These are phyloP conservation scores for Acromyrmex heyeri DNA, from an alignment of 1,140 invertebrate genomes.

Conservation along the genomic window DNA sequence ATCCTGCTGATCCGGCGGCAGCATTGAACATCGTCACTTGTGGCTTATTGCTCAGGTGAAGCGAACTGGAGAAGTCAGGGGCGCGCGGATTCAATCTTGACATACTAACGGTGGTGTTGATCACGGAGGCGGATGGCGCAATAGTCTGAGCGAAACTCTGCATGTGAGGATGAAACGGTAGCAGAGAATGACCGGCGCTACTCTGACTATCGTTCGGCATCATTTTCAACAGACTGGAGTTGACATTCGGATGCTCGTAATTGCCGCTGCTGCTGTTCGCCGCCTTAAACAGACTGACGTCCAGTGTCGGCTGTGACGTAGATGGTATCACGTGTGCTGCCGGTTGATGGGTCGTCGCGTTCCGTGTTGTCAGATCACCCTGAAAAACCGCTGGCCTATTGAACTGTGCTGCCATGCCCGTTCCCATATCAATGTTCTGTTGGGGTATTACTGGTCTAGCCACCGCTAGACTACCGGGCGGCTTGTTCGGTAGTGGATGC, in stretches of 20 bases:
- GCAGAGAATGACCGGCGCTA: slow-evolving; percentile 76
- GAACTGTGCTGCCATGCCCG: slow-evolving; percentile 77
- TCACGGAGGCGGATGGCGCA: slow-evolving; percentile 79
- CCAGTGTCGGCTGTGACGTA: slow-evolving; percentile 77
- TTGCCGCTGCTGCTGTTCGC: slow-evolving; percentile 74
- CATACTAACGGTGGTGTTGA: slow-evolving; percentile 87
- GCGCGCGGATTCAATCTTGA: slow-evolving; percentile 95
- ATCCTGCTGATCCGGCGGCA: slow-evolving; percentile 50
- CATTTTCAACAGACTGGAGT: slow-evolving; percentile 85
- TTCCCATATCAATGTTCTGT: slow-evolving; percentile 79
- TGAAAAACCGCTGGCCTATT: slow-evolving; percentile 80
- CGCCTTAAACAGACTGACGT: slow-evolving; percentile 77
- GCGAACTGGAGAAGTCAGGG: slow-evolving; percentile 91
- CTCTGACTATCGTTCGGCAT: slow-evolving; percentile 82
- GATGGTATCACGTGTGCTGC: slow-evolving; percentile 76
- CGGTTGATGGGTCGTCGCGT: slow-evolving; percentile 70
- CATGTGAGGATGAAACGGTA: slow-evolving; percentile 84
- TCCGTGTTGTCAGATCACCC: slow-evolving; percentile 77
- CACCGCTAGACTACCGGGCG: slow-evolving; percentile 81
- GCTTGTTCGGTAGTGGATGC: slow-evolving; percentile 80
- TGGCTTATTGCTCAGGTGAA: slow-evolving; percentile 85
- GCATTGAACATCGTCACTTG: slow-evolving; percentile 85
- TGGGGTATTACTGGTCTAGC: slow-evolving; percentile 82
- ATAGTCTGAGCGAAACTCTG: slow-evolving; percentile 84
- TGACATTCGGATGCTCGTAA: slow-evolving; percentile 83